Evolutionary conservation across 2,113 vertebrate genomes (phyloP), one percentile per base, ranked within the genome.

Genomic region (Oceanites oceanicus): DNA sequence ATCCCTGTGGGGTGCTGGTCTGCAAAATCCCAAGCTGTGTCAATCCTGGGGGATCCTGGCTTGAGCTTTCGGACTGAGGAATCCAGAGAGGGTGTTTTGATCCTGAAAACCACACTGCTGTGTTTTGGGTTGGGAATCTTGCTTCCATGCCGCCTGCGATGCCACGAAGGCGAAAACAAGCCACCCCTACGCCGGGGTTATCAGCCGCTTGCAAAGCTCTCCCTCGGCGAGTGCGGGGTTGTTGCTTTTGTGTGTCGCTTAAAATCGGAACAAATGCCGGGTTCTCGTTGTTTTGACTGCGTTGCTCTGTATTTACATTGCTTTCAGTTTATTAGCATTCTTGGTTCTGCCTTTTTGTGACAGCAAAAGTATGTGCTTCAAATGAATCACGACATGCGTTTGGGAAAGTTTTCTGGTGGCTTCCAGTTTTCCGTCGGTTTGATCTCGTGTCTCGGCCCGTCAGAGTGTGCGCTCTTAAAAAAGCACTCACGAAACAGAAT

Each of bases 41-140:
- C 53, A 23, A 1, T 2, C 79, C 65, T n/a, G n/a, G n/a, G n/a
- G n/a, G n/a, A n/a, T n/a, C n/a, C n/a, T n/a, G n/a, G n/a, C 53
- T 58, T 6, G 29, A 14, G 7, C 2, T 65, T 52, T 36, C 3
- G 1, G 25, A 4, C 25, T 7, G 9, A 68, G 30, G 73, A 70
- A 63, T 34, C 29, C 61, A 59, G 44, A 47, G 2, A 36, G 0
- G 44, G 44, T 59, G 49, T 58, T 84, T 63, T 53, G 21, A 7
- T 50, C 34, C 38, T 5, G 12, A 20, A 58, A 74, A 36, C 9
- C 2, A 0, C 1, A 0, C 14, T 7, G 1, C 20, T 3, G 53
- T 36, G 34, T 49, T 77, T 82, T 4, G 71, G 45, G 38, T 21
- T 68, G 36, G 55, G 61, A 79, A 74, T 6, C 13, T 17, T 6